Base-by-base conservation (phyloP, 2,797 vertebrate species). In the Arrhamphus sclerolepis region DNA sequence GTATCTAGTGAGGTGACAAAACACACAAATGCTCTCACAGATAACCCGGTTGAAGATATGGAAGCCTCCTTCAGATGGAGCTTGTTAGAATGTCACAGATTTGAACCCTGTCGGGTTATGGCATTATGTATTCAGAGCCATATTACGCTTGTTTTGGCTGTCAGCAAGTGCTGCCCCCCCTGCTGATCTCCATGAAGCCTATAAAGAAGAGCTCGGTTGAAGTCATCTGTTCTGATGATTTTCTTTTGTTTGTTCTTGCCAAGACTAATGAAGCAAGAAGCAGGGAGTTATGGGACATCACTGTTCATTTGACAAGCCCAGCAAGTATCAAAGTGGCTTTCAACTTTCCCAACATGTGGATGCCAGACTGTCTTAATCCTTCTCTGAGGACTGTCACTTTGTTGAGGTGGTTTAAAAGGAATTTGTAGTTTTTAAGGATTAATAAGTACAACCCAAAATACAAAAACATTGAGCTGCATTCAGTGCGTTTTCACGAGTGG, bases 61-160 rank as follows among this genome's bases (percentile, higher is more conserved):
- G 24, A 65, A 68, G 55, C 67, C 68, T 92, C 90, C 80, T 94
- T 94, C 92, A 95, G 95, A 94, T 89, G 83, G 92, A 89, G 91
- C 93, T 94, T 86, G 92, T 93, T 93, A 93, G 92, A 90, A 91
- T 93, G 94, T 96, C 94, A 95, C 94, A 97, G 95, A 96, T 96
- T 96, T 96, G 85, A 95, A 95, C 95, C 94, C 92, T 95, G 93
- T 94, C 92, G 92, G 92, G 95, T 95, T 94, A 80, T 93, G 93
- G 89, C 89, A 96, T 98, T 96, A 96, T 94, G 86, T 95, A 97
- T 97, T 95, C 95, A 96, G 96, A 98, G 95, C 91, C 87, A 94
- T 74, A 93, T 93, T 93, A 92, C 94, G 93, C 93, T 93, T 92
- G 87, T 91, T 93, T 93, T 92, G 92, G 90, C 91, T 91, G 90